A percentile compares a stretch with the other conserved stretches of the same genome.
Conservation (phyloP, 2,797 vertebrate species). For the Cuniculus paca region DNA sequence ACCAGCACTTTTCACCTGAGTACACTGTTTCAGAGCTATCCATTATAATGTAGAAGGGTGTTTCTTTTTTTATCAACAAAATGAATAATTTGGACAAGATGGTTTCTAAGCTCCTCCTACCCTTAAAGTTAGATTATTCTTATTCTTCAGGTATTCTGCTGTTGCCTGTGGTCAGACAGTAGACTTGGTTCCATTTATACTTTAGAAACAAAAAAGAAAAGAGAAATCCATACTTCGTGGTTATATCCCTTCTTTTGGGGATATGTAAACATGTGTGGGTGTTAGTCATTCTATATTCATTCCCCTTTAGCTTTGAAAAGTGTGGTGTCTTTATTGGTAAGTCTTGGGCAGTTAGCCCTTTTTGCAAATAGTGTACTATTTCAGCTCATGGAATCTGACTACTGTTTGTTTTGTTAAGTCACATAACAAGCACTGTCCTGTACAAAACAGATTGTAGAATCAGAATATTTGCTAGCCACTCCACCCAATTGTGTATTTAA, state of each 20-base stretch:
- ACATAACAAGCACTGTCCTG: slow-evolving; percentile 82
- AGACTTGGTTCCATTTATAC: not conserved
- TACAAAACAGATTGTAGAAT: slow-evolving; percentile 84
- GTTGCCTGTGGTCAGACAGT: not conserved
- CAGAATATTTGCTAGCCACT: slow-evolving; percentile 84
- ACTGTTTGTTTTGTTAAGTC: slow-evolving; percentile 83
- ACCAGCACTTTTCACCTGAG: not conserved
- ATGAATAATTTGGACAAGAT: not conserved
- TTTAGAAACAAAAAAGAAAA: not conserved
- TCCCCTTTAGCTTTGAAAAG: slow-evolving; percentile 76
- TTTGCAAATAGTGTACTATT: slow-evolving; percentile 83
- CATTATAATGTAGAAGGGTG: not conserved
- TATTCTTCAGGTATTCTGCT: slow-evolving; percentile 50
- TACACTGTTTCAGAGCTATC: not conserved
- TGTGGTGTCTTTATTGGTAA: slow-evolving; percentile 78
- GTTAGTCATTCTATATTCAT: slow-evolving; percentile 77
- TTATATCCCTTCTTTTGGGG: slow-evolving; percentile 6
- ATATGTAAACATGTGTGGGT: slow-evolving; percentile 51
- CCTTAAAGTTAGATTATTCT: slow-evolving; percentile 70
- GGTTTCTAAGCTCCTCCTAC: not conserved
- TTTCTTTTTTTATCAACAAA: not conserved
- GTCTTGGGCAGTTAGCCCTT: slow-evolving; percentile 70
- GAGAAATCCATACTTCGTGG: not conserved
- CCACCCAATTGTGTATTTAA: slow-evolving; percentile 85
- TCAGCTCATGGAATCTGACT: slow-evolving; percentile 77